Evolutionary conservation across 2,113 vertebrate genomes (phyloP).

Genomic region (Hemiscyllium ocellatum): DNA sequence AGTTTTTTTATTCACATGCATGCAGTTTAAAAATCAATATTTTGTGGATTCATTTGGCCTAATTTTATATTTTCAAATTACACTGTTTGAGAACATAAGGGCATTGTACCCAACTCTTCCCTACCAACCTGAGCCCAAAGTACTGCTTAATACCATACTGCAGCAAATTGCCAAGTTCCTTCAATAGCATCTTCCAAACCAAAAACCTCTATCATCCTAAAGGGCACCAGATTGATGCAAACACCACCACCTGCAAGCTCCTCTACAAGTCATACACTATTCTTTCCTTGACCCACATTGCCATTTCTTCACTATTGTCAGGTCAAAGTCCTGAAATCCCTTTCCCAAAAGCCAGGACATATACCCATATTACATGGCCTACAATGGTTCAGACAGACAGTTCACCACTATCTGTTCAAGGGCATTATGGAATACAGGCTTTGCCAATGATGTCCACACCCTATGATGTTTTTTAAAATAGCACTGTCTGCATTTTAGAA

Average conservation of each 20-base stretch:
- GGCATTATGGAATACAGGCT: background rate
- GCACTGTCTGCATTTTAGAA: background rate
- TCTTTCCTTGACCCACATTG: background rate
- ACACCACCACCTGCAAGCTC: background rate
- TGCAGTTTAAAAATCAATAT: background rate
- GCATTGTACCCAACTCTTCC: background rate
- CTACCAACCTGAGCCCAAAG: background rate
- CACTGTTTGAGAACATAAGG: too few relatives aligned
- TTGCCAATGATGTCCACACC: background rate
- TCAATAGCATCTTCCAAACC: background rate
- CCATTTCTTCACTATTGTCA: too few relatives aligned
- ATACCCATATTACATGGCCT: background rate
- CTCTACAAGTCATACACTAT: background rate
- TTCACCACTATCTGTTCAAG: too few relatives aligned
- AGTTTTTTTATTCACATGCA: constrained; percentile 23
- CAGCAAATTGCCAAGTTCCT: background rate
- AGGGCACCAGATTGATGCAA: too few relatives aligned
- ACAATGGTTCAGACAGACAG: background rate
- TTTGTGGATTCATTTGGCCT: constrained; percentile 6
- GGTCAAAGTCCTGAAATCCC: background rate
- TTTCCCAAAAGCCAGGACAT: background rate
- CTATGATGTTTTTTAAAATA: background rate
- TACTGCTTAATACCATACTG: background rate
- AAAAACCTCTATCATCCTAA: background rate
- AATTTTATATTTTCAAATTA: constrained; percentile 5